Base-by-base conservation (phyloP, 2,797 vertebrate species). In the Sebastes jordani region DNA sequence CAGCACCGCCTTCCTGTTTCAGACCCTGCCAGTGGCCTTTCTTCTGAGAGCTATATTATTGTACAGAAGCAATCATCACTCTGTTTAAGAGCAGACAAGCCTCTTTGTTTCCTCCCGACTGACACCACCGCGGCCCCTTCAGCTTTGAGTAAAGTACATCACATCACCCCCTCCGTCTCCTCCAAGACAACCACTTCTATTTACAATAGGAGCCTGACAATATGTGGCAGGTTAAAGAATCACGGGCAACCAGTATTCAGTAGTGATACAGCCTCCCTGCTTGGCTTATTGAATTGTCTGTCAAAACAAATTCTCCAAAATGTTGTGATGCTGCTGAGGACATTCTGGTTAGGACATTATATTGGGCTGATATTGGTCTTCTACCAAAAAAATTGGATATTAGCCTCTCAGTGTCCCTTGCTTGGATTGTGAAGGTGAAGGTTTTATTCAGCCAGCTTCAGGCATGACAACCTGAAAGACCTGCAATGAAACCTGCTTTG, bases 101-200 rank as follows among this genome's bases (percentile, higher is more conserved):
- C 71, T 88, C 88, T 93, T 89, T 88, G 85, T 91, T 74, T 85
- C 71, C 80, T 85, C 75, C 74, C 80, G 58, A 86, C 75, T 87
- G 81, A 83, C 86, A 75, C 79, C 67, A 65, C 38, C 14, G 38
- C 65, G 58, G 76, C 77, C 70, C 63, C 73, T 83, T 83, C 52
- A 86, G 78, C 80, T 86, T 82, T 85, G 61, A 76, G 67, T 78
- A 82, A 85, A 91, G 81, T 75, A 54, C 80, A 87, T 71, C 60
- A 71, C 30, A 76, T 77, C 59, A 71, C 29, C 25, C 13, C 18
- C 42, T 23, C 36, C 30, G 32, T 59, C 64, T 74, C 68, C 73
- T 86, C 30, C 59, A 49, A 71, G 69, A 83, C 79, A 83, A 73
- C 61, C 71, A 79, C 73, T 68, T 78, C 10, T 81, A 46, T 80